A percentile compares a stretch with the other conserved stretches of the same genome.
Conservation (phyloP, 2,797 vertebrate species). For the Sebastes matsubarae region DNA sequence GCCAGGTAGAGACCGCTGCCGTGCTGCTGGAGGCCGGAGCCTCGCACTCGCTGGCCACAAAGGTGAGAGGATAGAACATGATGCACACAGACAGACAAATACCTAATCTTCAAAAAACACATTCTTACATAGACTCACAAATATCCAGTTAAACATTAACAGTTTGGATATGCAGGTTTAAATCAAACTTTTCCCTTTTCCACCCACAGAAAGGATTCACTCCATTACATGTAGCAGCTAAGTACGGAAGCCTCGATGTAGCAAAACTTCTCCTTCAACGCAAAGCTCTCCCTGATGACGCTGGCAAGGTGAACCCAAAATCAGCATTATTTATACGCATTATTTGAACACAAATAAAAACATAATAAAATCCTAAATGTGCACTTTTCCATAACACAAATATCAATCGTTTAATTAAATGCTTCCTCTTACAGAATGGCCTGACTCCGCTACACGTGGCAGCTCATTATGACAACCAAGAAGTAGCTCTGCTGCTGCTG, state of each 20-base stretch:
- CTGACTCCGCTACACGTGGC: slow-evolving; percentile 95
- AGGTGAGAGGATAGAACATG: slow-evolving; percentile 78
- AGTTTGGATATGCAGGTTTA: neutral
- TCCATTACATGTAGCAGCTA: slow-evolving; percentile 95
- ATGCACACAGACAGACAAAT: neutral
- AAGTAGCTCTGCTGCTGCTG: slow-evolving; percentile 93
- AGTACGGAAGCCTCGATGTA: slow-evolving; percentile 96
- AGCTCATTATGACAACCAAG: slow-evolving; percentile 94
- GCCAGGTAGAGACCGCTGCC: slow-evolving; percentile 91
- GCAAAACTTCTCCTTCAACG: slow-evolving; percentile 94
- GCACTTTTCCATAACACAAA: neutral
- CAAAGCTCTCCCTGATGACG: slow-evolving; percentile 88
- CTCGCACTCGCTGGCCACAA: slow-evolving; percentile 93
- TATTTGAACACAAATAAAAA: neutral
- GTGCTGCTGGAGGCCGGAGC: slow-evolving; percentile 95
- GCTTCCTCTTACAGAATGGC: slow-evolving; percentile 86
- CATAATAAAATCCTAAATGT: neutral
- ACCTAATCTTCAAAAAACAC: neutral
- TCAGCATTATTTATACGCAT: neutral
- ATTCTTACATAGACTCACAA: neutral
- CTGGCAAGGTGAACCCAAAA: slow-evolving; percentile 89
- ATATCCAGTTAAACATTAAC: neutral
- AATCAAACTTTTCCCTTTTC: neutral
- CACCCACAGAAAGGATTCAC: slow-evolving; percentile 94
- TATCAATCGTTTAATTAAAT: neutral